Base-by-base conservation (phyloP, 2,113 vertebrate genomes). In the Dicentrarchus labrax region DNA sequence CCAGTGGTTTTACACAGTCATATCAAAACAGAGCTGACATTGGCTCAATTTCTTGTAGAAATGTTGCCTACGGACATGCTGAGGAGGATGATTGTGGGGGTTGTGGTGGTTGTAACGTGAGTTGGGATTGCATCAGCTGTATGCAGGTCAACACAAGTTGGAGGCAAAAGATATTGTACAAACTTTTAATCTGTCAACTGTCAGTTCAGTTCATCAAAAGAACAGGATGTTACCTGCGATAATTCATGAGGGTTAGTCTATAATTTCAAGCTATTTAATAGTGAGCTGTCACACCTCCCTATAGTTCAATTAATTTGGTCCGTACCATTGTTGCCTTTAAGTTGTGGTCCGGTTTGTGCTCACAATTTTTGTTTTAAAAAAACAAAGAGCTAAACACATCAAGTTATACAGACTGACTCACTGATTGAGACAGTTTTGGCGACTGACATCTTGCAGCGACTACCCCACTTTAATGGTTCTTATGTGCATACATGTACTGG, bases 141-240 rank as follows among this genome's bases (percentile, higher is more conserved):
- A 38, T 57, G 68, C 71, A 82, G 70, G 74, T 80, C 64, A 72
- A 78, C 72, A 80, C 76, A 85, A 78, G 79, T 74, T 56, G 8
- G 54, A 71, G 16, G 19, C 22, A 72, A 81, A 57, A 66, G 4
- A 53, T 16, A 61, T 2, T 15, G 53, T 72, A 22, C 61, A 53
- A 72, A 75, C 24, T 64, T 62, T 53, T 16, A 24, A 21, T 50
- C 17, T 48, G 53, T 24, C 6, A 67, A 47, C 48, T 41, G 51
- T 64, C 8, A 71, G 1, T 41, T 53, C 36, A 45, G 36, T 22
- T 65, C 6, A 73, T 21, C 30, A 13, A 16, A 62, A 36, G 11
- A 56, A 24, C 21, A 74, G 36, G n/a, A 21, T 1, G 3, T 59
- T 48, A 16, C n/a, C n/a, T 80, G 7, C n/a, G 36, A n/a, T 15